Evolutionary conservation across 1,140 invertebrate genomes (phyloP).

Genomic region (Dendrolimus punctatus): DNA sequence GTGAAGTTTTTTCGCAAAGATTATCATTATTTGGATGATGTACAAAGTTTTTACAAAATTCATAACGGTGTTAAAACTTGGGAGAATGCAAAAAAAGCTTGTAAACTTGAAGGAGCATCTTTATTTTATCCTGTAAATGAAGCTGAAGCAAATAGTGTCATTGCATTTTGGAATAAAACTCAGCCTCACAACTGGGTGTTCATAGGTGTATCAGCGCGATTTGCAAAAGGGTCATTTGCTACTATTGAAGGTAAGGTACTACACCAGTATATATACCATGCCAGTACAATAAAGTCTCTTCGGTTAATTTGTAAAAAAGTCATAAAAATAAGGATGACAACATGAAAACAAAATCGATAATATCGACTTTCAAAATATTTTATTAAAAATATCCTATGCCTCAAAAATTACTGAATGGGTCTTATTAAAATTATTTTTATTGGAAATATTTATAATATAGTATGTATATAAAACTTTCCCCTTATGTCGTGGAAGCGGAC

Average conservation of each 20-base stretch:
- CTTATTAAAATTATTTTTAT: too few species aligned
- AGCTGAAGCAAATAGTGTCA: constrained; percentile 29
- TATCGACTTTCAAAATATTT: too few species aligned
- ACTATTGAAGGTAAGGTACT: constrained; percentile 39
- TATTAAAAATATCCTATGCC: too few species aligned
- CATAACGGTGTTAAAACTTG: constrained; percentile 36
- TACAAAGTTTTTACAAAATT: constrained; percentile 39
- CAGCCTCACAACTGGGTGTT: constrained; percentile 28
- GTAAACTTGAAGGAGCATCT: constrained; percentile 37
- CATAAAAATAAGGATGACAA: too few species aligned
- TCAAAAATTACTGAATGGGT: too few species aligned
- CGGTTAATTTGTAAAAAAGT: too few species aligned
- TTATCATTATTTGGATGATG: constrained; percentile 24
- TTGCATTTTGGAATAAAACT: constrained; percentile 33
- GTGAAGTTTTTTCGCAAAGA: constrained; percentile 31
- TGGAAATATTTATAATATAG: too few species aligned
- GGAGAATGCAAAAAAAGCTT: constrained; percentile 33
- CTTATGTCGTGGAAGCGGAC: too few species aligned
- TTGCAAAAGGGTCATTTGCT: constrained; percentile 41
- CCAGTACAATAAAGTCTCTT: too few species aligned
- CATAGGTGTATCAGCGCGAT: constrained; percentile 39
- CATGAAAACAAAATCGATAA: too few species aligned
- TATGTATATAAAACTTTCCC: too few species aligned
- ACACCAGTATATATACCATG: background rate
- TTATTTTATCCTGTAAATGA: constrained; percentile 47